Base-by-base conservation (phyloP, 2,888 invertebrate genomes). In the Blera fallax region DNA sequence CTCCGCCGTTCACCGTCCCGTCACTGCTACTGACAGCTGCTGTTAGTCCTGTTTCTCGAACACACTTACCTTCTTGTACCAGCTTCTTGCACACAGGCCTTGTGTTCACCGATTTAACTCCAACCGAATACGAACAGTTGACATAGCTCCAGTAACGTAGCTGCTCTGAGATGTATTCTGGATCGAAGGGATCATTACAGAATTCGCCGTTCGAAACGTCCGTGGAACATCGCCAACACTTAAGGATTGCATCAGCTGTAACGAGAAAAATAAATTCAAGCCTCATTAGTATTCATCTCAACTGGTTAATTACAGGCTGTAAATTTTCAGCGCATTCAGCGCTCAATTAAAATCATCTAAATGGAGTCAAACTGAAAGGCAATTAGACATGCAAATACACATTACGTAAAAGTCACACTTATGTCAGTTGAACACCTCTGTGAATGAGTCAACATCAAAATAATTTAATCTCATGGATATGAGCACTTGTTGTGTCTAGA, bases 191-290 rank as follows among this genome's bases (percentile, higher is more conserved):
- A 90, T 97, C 96, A 56, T 93, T 93, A 91, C 97, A 97, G 88
- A 94, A 93, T 8, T 94, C 94, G 87, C 95, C 95, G 88, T 94
- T 92, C 3, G 92, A 91, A 24, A 92, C 91, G 88, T 96, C 95
- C 1, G 96, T 96, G 0, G 95, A 94, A 89, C 96, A 97, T 8
- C 95, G 94, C 95, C 96, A 97, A 90, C 96, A 97, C 88, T 94
- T 94, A 7, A 96, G 91, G 3, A 95, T 93, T 81, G 94, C 94
- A 88, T 95, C 95, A 94, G 93, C 89, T 94, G 93, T 84, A 89
- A 89, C 87, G 88, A 83, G 52, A 81, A 64, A 8, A 34, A 24
- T 24, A 16, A 27, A 7, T 37, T 11, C 14, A 34, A 58, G 40
- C 16, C 11, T 48, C 27, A 73, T 80, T 56, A 65, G 70, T 70